Evolutionary conservation across 1,140 invertebrate genomes (phyloP), one percentile per base, ranked within the genome.

Genomic region (Hycleus cichorii): DNA sequence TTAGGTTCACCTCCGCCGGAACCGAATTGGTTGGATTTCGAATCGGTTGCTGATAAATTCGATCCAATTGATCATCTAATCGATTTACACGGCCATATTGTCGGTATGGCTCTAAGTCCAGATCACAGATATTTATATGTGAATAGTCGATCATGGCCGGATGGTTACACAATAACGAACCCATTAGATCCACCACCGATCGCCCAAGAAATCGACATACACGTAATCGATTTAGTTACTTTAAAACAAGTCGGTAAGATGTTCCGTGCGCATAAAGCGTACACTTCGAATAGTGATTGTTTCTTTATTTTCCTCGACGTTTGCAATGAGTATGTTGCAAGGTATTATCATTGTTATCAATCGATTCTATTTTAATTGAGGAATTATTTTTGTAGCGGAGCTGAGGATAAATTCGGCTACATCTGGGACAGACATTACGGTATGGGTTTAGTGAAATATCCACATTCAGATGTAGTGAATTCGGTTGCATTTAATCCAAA

Each of bases 221-320:
- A 92, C 67, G 90, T 93, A 1, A 93, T 93, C 63, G 91, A 93
- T 76, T 75, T 93, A 57, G 80, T 83, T 39, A 90, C 85, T 0
- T 76, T 93, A 27, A 84, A 86, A 68, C 81, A 87, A 75, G 86
- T 93, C 11, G 90, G 89, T 3, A 89, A 83, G 43, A 91, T 93
- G 85, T 69, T 90, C n/a, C 77, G 87, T 53, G 81, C 89, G 9
- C 91, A 93, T 70, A 89, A 88, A 73, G 90, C 90, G 2, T 94
- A 90, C 68, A 93, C 91, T 4, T 84, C 89, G 4, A 91, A 91
- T 70, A 89, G 90, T 54, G 90, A 93, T 72, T 93, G 90, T 66
- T 93, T 92, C 73, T 93, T 93, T 64, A 91, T 93, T 64, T 93
- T 93, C 73, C 77, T 93, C 11, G 89, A 93, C 75, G 90, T 93